Evolutionary conservation across 1,140 invertebrate genomes (phyloP).

Genomic region (Drosophila mojavensis): DNA sequence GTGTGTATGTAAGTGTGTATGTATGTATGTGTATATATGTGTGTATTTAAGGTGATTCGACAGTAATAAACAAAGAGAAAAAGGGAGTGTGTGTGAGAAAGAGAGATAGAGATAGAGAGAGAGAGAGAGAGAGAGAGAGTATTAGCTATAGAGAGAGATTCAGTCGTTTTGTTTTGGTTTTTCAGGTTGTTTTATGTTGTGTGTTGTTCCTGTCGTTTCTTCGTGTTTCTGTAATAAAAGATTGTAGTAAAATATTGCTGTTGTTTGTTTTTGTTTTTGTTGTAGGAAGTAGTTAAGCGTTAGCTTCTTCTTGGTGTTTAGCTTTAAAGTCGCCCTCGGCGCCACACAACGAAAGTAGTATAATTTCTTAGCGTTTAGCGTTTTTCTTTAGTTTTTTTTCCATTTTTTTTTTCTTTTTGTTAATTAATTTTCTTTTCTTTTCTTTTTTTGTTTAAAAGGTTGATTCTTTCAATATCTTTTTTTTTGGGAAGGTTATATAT

Average conservation of each 20-base stretch:
- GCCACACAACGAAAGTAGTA: constrained; percentile 77
- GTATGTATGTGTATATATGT: constrained; percentile 21
- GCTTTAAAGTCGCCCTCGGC: constrained; percentile 61
- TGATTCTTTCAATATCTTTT: constrained; percentile 21
- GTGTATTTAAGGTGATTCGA: constrained; percentile 14
- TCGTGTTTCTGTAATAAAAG: constrained; percentile 41
- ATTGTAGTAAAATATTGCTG: constrained; percentile 46
- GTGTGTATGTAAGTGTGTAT: constrained; percentile 23
- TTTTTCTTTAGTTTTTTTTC: constrained; percentile 37
- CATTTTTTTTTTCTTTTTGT: constrained; percentile 28
- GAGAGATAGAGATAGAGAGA: constrained; percentile 14
- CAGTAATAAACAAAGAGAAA: not conserved
- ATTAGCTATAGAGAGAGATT: constrained; percentile 57
- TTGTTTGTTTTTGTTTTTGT: constrained; percentile 33
- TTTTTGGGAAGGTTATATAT: constrained; percentile 13
- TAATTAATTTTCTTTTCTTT: constrained; percentile 19
- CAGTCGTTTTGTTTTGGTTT: constrained; percentile 55
- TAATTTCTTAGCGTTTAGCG: constrained; percentile 53
- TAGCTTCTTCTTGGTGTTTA: constrained; percentile 43
- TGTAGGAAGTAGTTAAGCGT: constrained; percentile 44
- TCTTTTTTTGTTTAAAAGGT: constrained; percentile 16
- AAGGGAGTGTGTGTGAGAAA: too few relatives aligned
- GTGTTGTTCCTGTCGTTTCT: constrained; percentile 53
- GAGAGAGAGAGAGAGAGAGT: constrained; percentile 6
- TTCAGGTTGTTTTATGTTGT: constrained; percentile 41